Evolutionary conservation across 2,888 invertebrate species (phyloP).

Genomic region (Hylaea fasciaria): DNA sequence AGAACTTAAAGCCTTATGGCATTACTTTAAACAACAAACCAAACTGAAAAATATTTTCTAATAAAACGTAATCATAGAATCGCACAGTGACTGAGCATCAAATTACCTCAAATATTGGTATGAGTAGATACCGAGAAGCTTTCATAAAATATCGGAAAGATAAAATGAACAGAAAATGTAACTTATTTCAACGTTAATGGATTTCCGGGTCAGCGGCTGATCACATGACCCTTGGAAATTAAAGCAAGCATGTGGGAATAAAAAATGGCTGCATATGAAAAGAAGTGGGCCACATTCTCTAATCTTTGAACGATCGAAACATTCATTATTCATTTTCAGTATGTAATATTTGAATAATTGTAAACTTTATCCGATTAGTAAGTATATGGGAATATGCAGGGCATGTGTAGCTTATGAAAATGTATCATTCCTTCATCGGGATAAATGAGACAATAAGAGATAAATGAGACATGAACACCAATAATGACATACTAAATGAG

Average conservation of each 20-base stretch:
- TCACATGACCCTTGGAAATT: conserved; percentile 55
- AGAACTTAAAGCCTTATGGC: too few relatives aligned
- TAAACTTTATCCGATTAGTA: too few relatives aligned
- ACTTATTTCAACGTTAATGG: conserved; percentile 55
- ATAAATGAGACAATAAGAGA: conserved; percentile 12
- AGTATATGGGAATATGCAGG: too few relatives aligned
- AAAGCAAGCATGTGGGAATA: conserved; percentile 41
- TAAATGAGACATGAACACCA: too few relatives aligned
- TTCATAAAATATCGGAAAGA: conserved; percentile 40
- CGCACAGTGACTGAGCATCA: background rate
- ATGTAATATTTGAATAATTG: too few relatives aligned
- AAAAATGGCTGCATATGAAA: conserved; percentile 23
- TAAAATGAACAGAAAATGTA: conserved; percentile 53
- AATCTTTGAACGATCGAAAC: conserved; percentile 7
- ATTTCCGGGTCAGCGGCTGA: conserved; percentile 57
- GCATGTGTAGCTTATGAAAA: conserved; percentile 77
- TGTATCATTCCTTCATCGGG: conserved; percentile 64
- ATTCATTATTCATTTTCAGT: background rate
- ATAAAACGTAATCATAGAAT: too few relatives aligned
- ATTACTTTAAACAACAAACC: too few relatives aligned
- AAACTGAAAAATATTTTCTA: too few relatives aligned
- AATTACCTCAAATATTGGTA: background rate
- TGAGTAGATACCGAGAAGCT: conserved; percentile 14
- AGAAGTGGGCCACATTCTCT: conserved; percentile 6
- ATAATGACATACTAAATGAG: too few relatives aligned